phyloP scores from a whole-genome alignment of 2,888 invertebrate species.

The Micoletzkya japonica region DNA sequence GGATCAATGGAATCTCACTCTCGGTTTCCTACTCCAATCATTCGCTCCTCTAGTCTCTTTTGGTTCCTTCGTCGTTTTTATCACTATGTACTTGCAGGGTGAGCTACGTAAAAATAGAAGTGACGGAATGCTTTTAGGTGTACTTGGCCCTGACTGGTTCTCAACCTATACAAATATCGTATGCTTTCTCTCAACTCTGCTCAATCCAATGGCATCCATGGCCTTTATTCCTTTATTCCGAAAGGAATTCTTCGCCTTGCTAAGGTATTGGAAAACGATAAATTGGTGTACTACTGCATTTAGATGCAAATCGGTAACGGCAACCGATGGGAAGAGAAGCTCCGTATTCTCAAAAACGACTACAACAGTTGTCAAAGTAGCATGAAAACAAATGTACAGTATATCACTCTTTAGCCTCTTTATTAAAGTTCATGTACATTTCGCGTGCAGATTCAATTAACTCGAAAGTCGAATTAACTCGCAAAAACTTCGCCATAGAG shows the following conservation, averaged over 20 bases:
- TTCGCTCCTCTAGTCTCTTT: conserved; percentile 19
- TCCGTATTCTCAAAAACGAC: too few species aligned
- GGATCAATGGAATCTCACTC: conserved; percentile 7
- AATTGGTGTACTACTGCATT: too few species aligned
- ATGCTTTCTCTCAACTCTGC: conserved; percentile 13
- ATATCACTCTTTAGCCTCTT: too few species aligned
- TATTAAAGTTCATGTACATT: too few species aligned
- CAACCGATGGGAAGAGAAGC: too few species aligned
- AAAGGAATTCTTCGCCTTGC: conserved; percentile 3
- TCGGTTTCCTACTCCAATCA: conserved; percentile 23
- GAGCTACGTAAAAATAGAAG: too few species aligned
- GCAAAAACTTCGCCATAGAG: too few species aligned
- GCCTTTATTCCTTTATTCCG: conserved; percentile 3
- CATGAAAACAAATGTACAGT: too few species aligned
- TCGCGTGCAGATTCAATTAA: too few species aligned
- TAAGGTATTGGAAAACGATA: not conserved
- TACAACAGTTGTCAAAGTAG: too few species aligned
- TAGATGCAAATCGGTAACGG: too few species aligned
- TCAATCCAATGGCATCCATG: conserved; percentile 21
- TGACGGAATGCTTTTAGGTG: not conserved
- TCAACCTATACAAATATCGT: conserved; percentile 10
- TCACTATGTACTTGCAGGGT: conserved; percentile 17
- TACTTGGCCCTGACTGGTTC: conserved; percentile 21
- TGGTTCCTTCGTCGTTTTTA: conserved; percentile 20
- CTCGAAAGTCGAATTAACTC: too few species aligned